Evolutionary conservation across 2,113 vertebrate species (phyloP).

Genomic region (Acinonyx jubatus): DNA sequence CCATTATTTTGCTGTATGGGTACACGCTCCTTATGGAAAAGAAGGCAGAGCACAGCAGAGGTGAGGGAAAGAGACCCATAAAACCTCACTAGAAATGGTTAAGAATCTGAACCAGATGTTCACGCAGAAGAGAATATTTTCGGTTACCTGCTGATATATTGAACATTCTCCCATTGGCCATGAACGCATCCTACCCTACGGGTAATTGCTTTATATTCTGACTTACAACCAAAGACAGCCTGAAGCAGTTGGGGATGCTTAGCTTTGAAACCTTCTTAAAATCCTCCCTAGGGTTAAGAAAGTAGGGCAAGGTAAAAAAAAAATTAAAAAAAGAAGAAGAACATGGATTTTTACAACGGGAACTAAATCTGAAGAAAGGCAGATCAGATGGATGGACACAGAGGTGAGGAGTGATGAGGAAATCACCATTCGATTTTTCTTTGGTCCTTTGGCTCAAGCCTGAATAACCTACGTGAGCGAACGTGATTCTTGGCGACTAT

Average conservation of each 20-base stretch:
- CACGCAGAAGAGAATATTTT: neutral
- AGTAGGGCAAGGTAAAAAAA: slow-evolving; percentile 69
- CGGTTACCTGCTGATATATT: slow-evolving; percentile 12
- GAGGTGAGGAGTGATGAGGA: neutral
- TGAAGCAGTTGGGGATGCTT: slow-evolving; percentile 59
- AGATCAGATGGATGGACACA: neutral
- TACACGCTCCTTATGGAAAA: neutral
- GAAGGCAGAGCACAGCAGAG: neutral
- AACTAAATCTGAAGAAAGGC: neutral
- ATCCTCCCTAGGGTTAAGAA: slow-evolving; percentile 73
- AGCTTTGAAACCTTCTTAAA: slow-evolving; percentile 59
- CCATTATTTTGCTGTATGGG: neutral
- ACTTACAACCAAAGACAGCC: slow-evolving; percentile 64
- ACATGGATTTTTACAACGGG: slow-evolving; percentile 51
- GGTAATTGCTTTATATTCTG: slow-evolving; percentile 65
- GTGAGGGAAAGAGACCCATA: neutral
- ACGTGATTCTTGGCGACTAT: neutral
- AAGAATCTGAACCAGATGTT: slow-evolving; percentile 10
- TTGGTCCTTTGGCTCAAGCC: neutral
- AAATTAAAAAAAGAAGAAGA: neutral
- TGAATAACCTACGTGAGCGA: neutral
- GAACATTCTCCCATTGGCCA: slow-evolving; percentile 14
- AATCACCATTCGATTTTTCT: neutral
- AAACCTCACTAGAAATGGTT: slow-evolving; percentile 12
- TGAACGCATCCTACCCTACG: slow-evolving; percentile 40